Evolutionary conservation across 2,113 vertebrate species (phyloP).

Genomic region (Syngnathoides biaculeatus): DNA sequence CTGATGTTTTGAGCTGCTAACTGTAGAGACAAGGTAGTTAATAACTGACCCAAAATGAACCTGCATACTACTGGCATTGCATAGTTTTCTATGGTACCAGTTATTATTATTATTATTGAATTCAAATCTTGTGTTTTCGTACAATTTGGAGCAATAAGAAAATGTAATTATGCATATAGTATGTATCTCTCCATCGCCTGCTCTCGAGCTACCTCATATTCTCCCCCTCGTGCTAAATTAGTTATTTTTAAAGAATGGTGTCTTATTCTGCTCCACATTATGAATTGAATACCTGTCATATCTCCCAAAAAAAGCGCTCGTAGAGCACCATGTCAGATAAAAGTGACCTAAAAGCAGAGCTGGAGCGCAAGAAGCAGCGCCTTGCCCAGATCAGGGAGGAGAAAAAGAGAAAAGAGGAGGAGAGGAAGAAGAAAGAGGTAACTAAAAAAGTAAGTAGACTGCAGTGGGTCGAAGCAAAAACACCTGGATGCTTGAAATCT

Average conservation of each 20-base stretch:
- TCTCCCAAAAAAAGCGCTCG: neutral
- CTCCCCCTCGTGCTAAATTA: too few species aligned
- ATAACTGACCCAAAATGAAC: neutral
- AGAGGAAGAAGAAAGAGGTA: constrained; percentile 97
- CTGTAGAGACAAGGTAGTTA: neutral
- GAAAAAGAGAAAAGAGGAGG: constrained; percentile 97
- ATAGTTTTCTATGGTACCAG: neutral
- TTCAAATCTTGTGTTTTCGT: neutral
- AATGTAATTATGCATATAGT: too few species aligned
- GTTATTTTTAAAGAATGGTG: too few species aligned
- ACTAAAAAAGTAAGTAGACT: constrained; percentile 62
- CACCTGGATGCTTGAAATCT: neutral
- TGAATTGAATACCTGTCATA: neutral
- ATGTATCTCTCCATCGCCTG: too few species aligned
- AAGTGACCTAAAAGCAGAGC: constrained; percentile 96
- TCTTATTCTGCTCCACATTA: neutral
- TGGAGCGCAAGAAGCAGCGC: constrained; percentile 97
- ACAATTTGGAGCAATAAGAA: too few species aligned
- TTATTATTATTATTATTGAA: too few species aligned
- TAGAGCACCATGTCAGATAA: constrained; percentile 90
- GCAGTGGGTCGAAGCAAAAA: constrained; percentile 4
- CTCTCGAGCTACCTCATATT: too few species aligned
- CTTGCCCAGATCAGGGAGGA: constrained; percentile 97
- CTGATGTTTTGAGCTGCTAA: neutral
- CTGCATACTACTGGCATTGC: neutral